Base-by-base conservation (phyloP, 2,888 invertebrate genomes). In the Diarsia rubi region DNA sequence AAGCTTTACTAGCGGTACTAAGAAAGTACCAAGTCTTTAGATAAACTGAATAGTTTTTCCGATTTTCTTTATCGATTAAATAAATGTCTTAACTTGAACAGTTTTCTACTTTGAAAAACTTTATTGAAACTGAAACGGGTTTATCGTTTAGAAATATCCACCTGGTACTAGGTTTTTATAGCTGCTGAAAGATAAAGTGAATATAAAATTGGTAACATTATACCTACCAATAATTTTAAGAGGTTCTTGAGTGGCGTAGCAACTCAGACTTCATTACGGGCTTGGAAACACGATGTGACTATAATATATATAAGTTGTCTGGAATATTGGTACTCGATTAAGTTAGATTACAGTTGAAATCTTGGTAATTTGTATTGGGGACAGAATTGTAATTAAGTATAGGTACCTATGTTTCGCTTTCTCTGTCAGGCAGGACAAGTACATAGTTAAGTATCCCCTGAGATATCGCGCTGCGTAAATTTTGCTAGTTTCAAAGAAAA, bases 391-490 rank as follows among this genome's bases (percentile, higher is more conserved):
- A 79, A 63, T 79, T 63, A 60, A 31, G 37, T 37, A 37, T 2
- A 31, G 31, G 31, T 27, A 45, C 14, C 57, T 69, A 31, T 1
- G 31, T 63, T 73, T 79, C 24, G 73, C 16, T 72, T 47, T 3
- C 27, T 47, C 42, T 54, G 52, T 24, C 42, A 54, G 24, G 11
- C 16, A 42, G n/a, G 52, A 62, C 21, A 71, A 42, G 42, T 47
- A n/a, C n/a, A n/a, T n/a, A n/a, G n/a, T n/a, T n/a, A 42, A 27
- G 16, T 42, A 49, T 76, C 79, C 79, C 79, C 21, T 14, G 79
- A 72, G 79, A 62, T 70, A 79, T 73, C 12, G 45, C 1, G 21
- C n/a, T 62, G 31, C 47, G 27, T 37, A 57, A 16, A 49, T 49
- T 44, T 19, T 37, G 37, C 37, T 27, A 31, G n/a, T 62, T 71